phyloP scores from a whole-genome alignment of 2,113 vertebrate species.

The Melanocharis versteri region DNA sequence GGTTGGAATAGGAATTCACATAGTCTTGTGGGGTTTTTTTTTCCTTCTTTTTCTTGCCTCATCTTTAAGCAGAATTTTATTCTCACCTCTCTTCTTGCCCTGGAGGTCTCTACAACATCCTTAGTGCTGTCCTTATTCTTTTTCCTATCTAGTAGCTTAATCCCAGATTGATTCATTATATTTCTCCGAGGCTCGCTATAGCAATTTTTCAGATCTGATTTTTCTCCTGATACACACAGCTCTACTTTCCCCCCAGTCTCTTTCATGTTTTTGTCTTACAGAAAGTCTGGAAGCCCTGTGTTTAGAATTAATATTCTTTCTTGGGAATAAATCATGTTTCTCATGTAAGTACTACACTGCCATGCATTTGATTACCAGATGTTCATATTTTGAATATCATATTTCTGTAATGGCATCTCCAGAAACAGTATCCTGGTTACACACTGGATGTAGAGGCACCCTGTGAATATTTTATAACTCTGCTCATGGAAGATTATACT shows the following conservation, averaged over 20 bases:
- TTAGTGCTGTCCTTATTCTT: constrained; percentile 14
- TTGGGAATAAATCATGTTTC: constrained; percentile 56
- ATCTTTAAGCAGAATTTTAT: constrained; percentile 54
- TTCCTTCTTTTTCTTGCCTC: constrained; percentile 3
- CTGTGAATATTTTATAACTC: constrained; percentile 53
- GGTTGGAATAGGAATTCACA: background rate
- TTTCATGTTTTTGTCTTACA: constrained; percentile 45
- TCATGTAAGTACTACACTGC: constrained; percentile 32
- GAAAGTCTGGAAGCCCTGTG: constrained; percentile 33
- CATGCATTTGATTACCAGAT: constrained; percentile 59
- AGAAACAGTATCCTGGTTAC: constrained; percentile 27
- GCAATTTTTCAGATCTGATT: constrained; percentile 42
- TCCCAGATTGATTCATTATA: constrained; percentile 62
- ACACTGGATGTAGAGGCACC: background rate
- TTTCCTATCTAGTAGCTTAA: constrained; percentile 24
- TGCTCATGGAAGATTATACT: background rate
- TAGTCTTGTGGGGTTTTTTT: background rate
- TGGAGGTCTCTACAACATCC: background rate
- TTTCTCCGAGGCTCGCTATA: constrained; percentile 25
- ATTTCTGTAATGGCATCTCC: constrained; percentile 22
- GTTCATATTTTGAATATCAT: constrained; percentile 45
- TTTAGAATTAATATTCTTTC: constrained; percentile 57
- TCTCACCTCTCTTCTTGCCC: constrained; percentile 40
- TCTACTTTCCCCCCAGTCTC: background rate
- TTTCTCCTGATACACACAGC: constrained; percentile 29